Conservation (phyloP, 2,797 vertebrate genomes). For the Trichosurus vulpecula region DNA sequence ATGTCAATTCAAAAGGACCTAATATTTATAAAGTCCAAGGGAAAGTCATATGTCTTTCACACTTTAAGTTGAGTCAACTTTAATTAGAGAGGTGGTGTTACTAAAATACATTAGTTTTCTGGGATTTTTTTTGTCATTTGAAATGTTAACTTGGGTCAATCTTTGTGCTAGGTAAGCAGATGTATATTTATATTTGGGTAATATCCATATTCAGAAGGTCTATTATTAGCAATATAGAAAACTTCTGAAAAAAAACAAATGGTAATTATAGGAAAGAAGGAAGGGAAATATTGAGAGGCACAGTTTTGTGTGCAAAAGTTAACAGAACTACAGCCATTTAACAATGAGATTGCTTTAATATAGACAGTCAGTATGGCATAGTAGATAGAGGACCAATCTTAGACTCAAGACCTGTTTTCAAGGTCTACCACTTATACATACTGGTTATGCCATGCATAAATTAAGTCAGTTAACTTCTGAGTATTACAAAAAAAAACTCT, state of each 20-base stretch:
- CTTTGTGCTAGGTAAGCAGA: slow-evolving; percentile 7
- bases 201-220: not conserved
- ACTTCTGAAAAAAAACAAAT: slow-evolving; percentile 34
- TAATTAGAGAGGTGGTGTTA: slow-evolving; percentile 49
- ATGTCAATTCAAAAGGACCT: slow-evolving; percentile 29
- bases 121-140: slow-evolving; percentile 28
- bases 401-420: not conserved
- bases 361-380: not conserved
- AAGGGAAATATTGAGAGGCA: slow-evolving; percentile 33
- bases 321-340: not conserved
- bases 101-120: not conserved
- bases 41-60: slow-evolving; percentile 26
- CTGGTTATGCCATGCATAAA: not conserved
- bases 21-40: slow-evolving; percentile 39
- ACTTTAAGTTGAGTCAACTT: slow-evolving; percentile 48
- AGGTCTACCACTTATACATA: not conserved
- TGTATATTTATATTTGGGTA: slow-evolving; percentile 21
- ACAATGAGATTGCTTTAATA: not conserved
- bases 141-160: slow-evolving; percentile 55
- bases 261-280: slow-evolving; percentile 31
- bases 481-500: not conserved
- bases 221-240: slow-evolving; percentile 58
- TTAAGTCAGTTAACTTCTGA: not conserved
- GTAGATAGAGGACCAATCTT: not conserved
- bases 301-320: slow-evolving; percentile 26